These are phyloP conservation scores for Hyperoplus immaculatus DNA, from an alignment of 2,797 vertebrate genomes.

Conservation along the genomic window DNA sequence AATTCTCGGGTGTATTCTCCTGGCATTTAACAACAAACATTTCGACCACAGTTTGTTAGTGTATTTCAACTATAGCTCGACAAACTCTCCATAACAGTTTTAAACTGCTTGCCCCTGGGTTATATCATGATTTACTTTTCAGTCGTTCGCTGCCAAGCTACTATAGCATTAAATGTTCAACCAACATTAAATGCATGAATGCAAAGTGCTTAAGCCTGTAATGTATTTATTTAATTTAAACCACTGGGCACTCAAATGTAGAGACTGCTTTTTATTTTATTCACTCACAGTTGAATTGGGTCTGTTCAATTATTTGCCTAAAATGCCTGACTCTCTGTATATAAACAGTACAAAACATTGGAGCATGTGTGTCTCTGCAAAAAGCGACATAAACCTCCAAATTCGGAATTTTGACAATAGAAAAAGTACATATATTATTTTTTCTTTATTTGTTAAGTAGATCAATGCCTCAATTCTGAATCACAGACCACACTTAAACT, in stretches of 20 bases:
- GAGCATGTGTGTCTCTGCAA: background rate
- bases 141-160: conserved; percentile 8
- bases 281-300: background rate
- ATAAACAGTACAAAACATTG: background rate
- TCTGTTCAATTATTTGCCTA: background rate
- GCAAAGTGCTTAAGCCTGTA: conserved; percentile 20
- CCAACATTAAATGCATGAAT: conserved; percentile 24
- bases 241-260: background rate
- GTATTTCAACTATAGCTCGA: conserved; percentile 14
- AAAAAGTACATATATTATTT: background rate
- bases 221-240: background rate
- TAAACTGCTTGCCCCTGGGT: conserved; percentile 12
- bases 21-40: conserved; percentile 21
- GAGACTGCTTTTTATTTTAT: background rate
- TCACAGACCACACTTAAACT: background rate
- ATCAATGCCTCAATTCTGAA: background rate
- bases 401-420: background rate
- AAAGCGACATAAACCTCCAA: background rate
- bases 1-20: conserved; percentile 6
- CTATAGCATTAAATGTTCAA: conserved; percentile 11
- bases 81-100: conserved; percentile 4
- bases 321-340: background rate
- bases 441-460: background rate
- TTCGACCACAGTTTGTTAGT: conserved; percentile 10
- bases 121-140: conserved; percentile 16